Percentiles rank a stretch among this genome's conserved stretches.
Conservation (phyloP, 2,888 invertebrate species). For the Cloeon dipterum region DNA sequence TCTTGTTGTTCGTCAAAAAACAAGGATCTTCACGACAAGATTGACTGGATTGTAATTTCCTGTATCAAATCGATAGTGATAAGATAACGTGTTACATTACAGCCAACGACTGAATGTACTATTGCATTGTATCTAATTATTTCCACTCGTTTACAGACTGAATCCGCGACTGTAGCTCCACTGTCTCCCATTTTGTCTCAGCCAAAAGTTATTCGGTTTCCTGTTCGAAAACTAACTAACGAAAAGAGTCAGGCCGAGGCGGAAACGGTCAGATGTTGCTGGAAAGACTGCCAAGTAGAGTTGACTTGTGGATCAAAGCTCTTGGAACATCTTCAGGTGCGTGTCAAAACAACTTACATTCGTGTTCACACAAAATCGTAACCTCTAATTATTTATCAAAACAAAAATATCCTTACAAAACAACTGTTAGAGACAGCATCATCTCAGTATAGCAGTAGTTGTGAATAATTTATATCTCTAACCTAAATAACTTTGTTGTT, state of each 20-base stretch:
- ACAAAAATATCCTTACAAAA: background rate
- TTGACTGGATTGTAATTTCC: no score
- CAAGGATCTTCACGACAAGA: no score
- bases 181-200: constrained; percentile 51
- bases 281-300: constrained; percentile 59
- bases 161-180: constrained; percentile 15
- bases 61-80: no score
- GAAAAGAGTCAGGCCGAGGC: constrained; percentile 12
- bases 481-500: no score
- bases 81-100: no score
- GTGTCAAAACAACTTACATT: no score
- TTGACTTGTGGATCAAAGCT: constrained; percentile 61
- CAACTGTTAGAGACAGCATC: no score
- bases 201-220: constrained; percentile 62
- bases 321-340: constrained; percentile 71
- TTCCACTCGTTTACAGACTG: constrained; percentile 1
- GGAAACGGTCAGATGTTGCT: constrained; percentile 32
- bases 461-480: no score
- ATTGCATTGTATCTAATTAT: no score
- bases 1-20: no score
- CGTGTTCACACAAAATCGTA: background rate
- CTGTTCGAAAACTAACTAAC: constrained; percentile 20
- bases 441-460: no score
- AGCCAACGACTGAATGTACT: no score
- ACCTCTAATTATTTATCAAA: background rate